Evolutionary conservation across 2,888 invertebrate genomes (phyloP).

Genomic region (Eulithis prunata): DNA sequence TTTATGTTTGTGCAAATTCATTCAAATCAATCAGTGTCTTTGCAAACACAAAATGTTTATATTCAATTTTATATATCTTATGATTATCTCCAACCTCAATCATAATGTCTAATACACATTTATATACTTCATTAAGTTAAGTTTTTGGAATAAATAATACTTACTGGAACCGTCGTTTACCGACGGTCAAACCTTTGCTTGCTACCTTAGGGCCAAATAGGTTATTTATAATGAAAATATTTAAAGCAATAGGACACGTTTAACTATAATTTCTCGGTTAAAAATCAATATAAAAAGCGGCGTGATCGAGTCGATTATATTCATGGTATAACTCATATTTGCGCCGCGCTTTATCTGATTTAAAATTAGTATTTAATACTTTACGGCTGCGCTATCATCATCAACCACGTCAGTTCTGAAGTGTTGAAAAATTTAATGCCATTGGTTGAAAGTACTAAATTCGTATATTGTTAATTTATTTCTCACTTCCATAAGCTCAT

Average conservation of each 20-base stretch:
- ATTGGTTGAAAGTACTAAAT: conserved; percentile 37
- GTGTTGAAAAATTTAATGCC: conserved; percentile 46
- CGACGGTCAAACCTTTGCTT: too few relatives aligned
- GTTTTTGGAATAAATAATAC: too few relatives aligned
- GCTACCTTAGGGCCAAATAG: too few relatives aligned
- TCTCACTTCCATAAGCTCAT: conserved; percentile 30
- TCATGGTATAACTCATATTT: conserved; percentile 55
- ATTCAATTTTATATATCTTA: too few relatives aligned
- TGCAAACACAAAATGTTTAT: neutral
- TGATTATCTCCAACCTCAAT: too few relatives aligned
- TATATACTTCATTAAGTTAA: too few relatives aligned
- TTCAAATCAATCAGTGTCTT: conserved; percentile 18
- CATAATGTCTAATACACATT: too few relatives aligned
- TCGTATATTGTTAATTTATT: conserved; percentile 38
- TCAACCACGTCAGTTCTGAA: conserved; percentile 46
- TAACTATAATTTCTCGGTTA: conserved; percentile 45
- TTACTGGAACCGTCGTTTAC: too few relatives aligned
- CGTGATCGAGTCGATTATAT: conserved; percentile 56
- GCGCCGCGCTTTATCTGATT: conserved; percentile 54
- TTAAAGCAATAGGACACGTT: conserved; percentile 2
- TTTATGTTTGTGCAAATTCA: conserved; percentile 25
- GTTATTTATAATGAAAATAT: neutral
- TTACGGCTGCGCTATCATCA: conserved; percentile 45
- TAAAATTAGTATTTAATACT: conserved; percentile 56
- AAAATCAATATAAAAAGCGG: conserved; percentile 51